A percentile compares a stretch with the other conserved stretches of the same genome.
Conservation (phyloP, 2,113 vertebrate genomes). For the Dolichotis patagonum region DNA sequence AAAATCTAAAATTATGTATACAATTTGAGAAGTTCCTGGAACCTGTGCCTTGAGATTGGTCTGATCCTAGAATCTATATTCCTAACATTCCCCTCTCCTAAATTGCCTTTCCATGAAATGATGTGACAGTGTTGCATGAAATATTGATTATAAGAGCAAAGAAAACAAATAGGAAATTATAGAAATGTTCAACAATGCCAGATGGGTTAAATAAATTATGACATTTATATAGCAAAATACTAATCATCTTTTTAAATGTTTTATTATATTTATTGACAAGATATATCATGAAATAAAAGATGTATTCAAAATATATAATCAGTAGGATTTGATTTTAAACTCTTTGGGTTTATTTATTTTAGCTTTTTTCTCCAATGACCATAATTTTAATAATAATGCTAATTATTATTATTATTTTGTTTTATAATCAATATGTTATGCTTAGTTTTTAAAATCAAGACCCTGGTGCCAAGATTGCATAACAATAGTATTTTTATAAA, state of each 20-base stretch:
- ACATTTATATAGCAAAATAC: not conserved
- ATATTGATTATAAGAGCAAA: not conserved
- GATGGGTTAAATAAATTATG: not conserved
- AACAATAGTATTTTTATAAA: slow-evolving; percentile 30
- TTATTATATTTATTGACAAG: slow-evolving; percentile 29
- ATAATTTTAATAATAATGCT: not conserved
- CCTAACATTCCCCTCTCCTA: not conserved
- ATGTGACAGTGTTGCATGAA: not conserved
- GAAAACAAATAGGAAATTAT: not conserved
- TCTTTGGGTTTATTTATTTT: slow-evolving; percentile 5
- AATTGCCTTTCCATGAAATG: not conserved
- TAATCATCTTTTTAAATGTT: slow-evolving; percentile 3
- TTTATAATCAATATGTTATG: not conserved
- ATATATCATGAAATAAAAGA: not conserved
- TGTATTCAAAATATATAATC: not conserved
- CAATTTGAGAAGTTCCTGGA: not conserved
- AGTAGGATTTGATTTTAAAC: not conserved
- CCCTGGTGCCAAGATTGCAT: not conserved
- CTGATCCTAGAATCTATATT: not conserved
- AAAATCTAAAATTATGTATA: not conserved
- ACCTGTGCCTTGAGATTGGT: not conserved
- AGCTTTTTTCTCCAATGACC: slow-evolving; percentile 18
- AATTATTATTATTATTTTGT: not conserved
- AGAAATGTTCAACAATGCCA: not conserved
- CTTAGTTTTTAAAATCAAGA: slow-evolving; percentile 59